Evolutionary conservation across 2,888 invertebrate genomes (phyloP), one percentile per base, ranked within the genome.

Genomic region (Dasysyrphus tricinctus): DNA sequence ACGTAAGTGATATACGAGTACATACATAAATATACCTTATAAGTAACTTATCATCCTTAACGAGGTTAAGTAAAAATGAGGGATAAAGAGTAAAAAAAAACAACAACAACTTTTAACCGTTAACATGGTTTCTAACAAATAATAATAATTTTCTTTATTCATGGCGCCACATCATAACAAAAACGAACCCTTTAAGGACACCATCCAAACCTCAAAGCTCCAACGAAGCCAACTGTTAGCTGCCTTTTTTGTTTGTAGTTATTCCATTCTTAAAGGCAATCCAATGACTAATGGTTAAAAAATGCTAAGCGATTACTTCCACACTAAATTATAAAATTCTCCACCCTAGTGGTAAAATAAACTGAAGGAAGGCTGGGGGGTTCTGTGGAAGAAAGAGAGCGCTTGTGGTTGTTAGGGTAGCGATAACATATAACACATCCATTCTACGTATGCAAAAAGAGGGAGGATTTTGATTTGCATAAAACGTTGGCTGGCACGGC

Each of bases 261-360:
- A 16, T 34, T 65, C 29, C n/a, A 29, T 51, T 69, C 69, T 54
- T 65, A 65, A 74, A 32, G 75, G 63, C 75, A 70, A 70, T 67
- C 76, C 67, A 69, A 67, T 85, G 85, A 85, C 77, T 81, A 85
- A 85, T 85, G 85, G 81, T 32, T 74, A 63, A 76, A 85, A 85
- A 85, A 85, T 85, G 69, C 81, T 74, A 81, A 85, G 77, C 85
- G 81, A 47, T 73, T 85, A 70, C 81, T 81, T 81, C 69, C 67
- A 77, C 73, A 85, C 73, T 81, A 77, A 81, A 85, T 85, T 85
- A 67, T 51, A 73, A 81, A 85, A 81, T 59, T 81, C 69, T 63
- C 69, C 73, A 73, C 72, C 29, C 65, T 6, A 47, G 16, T 59
- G 5, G 24, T 24, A 14, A 51, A 39, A 42, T 24, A 24, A 24